phyloP scores from a whole-genome alignment of 2,888 invertebrate species.

The Xanthostigma xanthostigma region DNA sequence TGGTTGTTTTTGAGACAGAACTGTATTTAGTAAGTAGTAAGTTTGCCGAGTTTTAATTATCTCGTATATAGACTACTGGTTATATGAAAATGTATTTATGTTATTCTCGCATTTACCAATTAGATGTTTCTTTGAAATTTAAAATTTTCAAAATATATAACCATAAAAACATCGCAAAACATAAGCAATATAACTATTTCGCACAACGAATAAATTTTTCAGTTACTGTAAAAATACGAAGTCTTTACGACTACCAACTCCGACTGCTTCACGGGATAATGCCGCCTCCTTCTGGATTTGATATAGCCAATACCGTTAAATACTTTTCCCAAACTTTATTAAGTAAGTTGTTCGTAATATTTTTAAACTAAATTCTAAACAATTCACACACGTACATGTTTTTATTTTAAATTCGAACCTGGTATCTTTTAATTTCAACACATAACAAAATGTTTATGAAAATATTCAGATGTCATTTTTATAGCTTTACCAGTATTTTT shows the following conservation, averaged over 20 bases:
- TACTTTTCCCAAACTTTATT: constrained; percentile 95
- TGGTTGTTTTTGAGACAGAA: too few species aligned
- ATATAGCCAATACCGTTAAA: constrained; percentile 94
- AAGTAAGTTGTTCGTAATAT: constrained; percentile 47
- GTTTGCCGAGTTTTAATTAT: too few species aligned
- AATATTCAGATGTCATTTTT: neutral
- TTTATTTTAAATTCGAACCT: neutral
- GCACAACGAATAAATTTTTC: constrained; percentile 17
- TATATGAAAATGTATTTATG: too few species aligned
- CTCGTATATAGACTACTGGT: too few species aligned
- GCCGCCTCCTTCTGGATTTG: constrained; percentile 86
- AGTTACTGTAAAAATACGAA: constrained; percentile 97
- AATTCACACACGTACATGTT: neutral
- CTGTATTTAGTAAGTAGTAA: too few species aligned
- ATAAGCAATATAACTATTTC: neutral
- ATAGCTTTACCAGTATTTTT: neutral
- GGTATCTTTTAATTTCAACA: neutral
- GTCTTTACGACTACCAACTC: constrained; percentile 90
- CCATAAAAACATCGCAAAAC: too few species aligned
- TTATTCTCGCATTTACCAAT: too few species aligned
- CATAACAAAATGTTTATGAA: constrained; percentile 1
- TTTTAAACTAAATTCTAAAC: constrained; percentile 2
- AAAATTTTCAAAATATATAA: too few species aligned
- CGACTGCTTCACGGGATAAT: constrained; percentile 80
- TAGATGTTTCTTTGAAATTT: too few species aligned